Evolutionary conservation across 2,797 vertebrate species (phyloP).

Genomic region (Tachyglossus aculeatus): DNA sequence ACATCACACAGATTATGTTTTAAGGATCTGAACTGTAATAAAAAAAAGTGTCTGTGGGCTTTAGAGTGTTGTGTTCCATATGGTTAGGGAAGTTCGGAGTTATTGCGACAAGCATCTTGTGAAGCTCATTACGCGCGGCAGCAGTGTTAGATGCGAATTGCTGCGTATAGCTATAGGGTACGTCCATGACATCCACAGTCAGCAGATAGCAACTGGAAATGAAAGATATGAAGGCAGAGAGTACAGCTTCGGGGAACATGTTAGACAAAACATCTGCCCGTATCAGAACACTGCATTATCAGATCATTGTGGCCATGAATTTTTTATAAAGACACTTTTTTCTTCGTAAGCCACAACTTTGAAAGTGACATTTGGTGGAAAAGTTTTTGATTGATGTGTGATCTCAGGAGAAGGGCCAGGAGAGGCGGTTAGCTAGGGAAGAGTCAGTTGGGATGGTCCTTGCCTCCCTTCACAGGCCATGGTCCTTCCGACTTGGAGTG

Average conservation of each 20-base stretch:
- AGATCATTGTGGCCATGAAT: constrained; percentile 85
- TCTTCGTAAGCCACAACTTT: constrained; percentile 74
- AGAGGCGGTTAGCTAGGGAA: constrained; percentile 55
- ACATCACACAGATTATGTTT: constrained; percentile 84
- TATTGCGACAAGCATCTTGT: constrained; percentile 84
- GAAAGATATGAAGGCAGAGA: constrained; percentile 90
- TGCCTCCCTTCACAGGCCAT: too few species aligned
- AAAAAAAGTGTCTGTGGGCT: constrained; percentile 85
- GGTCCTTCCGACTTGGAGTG: too few species aligned
- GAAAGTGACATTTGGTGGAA: constrained; percentile 80
- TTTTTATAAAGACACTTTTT: constrained; percentile 81
- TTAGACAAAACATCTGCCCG: constrained; percentile 90
- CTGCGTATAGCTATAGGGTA: constrained; percentile 84
- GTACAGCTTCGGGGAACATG: constrained; percentile 90
- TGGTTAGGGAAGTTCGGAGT: constrained; percentile 83
- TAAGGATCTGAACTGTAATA: constrained; percentile 85
- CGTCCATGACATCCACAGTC: constrained; percentile 84
- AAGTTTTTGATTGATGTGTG: constrained; percentile 77
- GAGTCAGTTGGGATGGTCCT: too few species aligned
- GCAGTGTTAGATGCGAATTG: constrained; percentile 80
- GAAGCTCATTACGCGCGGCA: constrained; percentile 80
- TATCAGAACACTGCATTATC: constrained; percentile 86
- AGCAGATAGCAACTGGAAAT: constrained; percentile 94
- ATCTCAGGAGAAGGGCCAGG: constrained; percentile 72
- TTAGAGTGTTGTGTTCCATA: constrained; percentile 86